Percentiles rank a stretch among this genome's conserved stretches.
phyloP scores from a whole-genome alignment of 2,888 invertebrate species.

The Trissolcus japonicus region DNA sequence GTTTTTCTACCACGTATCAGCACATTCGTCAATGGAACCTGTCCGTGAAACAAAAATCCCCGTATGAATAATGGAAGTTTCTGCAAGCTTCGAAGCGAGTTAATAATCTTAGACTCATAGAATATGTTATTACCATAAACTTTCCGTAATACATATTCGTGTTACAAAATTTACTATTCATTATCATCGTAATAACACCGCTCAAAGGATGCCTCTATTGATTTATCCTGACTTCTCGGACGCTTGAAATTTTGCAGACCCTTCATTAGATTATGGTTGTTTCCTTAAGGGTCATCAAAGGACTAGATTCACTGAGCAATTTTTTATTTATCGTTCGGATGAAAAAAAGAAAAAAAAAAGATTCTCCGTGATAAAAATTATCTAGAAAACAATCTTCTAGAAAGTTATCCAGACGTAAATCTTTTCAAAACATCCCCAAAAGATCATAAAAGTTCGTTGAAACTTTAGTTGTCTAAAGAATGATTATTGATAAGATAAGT shows the following conservation, averaged over 20 bases:
- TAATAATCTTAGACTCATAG: conserved; percentile 39
- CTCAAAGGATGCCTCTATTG: conserved; percentile 19
- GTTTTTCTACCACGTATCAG: too few species aligned
- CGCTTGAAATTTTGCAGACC: conserved; percentile 11
- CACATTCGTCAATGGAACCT: too few species aligned
- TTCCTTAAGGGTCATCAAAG: conserved; percentile 2
- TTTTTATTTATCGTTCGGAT: too few species aligned
- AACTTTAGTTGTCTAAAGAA: too few species aligned
- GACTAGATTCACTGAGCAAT: too few species aligned
- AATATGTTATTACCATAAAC: conserved; percentile 31
- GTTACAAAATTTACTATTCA: conserved; percentile 39
- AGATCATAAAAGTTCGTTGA: too few species aligned
- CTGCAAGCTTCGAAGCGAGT: conserved; percentile 26
- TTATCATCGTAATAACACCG: conserved; percentile 32
- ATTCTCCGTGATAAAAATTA: too few species aligned
- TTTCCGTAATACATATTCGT: conserved; percentile 46
- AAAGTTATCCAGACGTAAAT: too few species aligned
- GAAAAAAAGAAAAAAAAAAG: too few species aligned
- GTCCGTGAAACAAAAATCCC: conserved; percentile 16
- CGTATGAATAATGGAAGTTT: conserved; percentile 48
- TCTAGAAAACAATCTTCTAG: too few species aligned
- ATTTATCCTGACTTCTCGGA: conserved; percentile 32
- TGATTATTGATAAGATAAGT: too few species aligned
- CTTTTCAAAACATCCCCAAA: too few species aligned
- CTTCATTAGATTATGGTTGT: conserved; percentile 3